phyloP scores from a whole-genome alignment of 2,888 invertebrate genomes.

The Drosophila colorata region DNA sequence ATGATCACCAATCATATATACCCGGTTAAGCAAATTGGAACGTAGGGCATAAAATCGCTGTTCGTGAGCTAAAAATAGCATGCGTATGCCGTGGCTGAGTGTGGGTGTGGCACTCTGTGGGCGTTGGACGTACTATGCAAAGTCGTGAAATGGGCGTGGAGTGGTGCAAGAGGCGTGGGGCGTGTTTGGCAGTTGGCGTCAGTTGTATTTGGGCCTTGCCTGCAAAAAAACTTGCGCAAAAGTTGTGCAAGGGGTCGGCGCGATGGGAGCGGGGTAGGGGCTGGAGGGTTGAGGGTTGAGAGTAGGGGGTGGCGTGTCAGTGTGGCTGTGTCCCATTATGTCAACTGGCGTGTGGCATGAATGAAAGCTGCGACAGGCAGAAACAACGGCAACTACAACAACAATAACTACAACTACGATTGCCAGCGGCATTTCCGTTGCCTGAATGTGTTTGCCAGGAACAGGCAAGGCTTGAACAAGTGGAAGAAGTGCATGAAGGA shows the following conservation, averaged over 20 bases:
- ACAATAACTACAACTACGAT: constrained; percentile 34
- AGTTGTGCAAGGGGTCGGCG: constrained; percentile 21
- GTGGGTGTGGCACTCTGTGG: constrained; percentile 16
- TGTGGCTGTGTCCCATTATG: constrained; percentile 68
- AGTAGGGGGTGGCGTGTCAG: constrained; percentile 10
- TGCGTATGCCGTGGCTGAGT: constrained; percentile 31
- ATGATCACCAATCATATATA: background rate
- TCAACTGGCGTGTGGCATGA: constrained; percentile 73
- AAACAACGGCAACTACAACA: constrained; percentile 42
- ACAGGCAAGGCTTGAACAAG: constrained; percentile 19
- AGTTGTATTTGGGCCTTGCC: constrained; percentile 26
- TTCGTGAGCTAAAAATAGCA: constrained; percentile 40
- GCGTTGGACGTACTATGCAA: constrained; percentile 17
- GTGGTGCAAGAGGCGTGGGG: background rate
- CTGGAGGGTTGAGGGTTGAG: no score
- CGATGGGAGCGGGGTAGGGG: background rate
- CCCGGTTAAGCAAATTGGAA: background rate
- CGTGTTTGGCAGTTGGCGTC: constrained; percentile 27
- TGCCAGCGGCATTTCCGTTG: constrained; percentile 42
- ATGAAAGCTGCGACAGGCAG: constrained; percentile 66
- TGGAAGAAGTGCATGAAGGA: constrained; percentile 10
- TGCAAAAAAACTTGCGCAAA: constrained; percentile 23
- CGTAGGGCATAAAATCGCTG: constrained; percentile 34
- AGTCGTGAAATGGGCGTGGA: constrained; percentile 13
- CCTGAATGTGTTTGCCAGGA: constrained; percentile 40